Evolutionary conservation across 2,888 invertebrate species (phyloP).

Genomic region (Nebria salina): DNA sequence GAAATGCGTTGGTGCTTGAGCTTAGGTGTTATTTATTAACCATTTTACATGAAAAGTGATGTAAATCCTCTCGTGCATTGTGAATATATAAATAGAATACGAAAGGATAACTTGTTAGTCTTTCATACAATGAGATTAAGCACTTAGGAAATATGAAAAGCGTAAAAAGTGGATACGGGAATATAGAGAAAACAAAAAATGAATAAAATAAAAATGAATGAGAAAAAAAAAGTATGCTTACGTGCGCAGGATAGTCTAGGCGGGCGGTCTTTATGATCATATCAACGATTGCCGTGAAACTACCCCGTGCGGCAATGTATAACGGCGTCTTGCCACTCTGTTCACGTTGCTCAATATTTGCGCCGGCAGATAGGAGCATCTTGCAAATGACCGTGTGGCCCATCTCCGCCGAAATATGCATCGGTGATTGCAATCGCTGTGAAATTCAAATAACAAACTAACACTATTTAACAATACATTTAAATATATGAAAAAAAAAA

Average conservation of each 20-base stretch:
- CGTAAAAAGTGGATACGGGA: background rate
- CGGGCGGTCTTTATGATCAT: constrained; percentile 81
- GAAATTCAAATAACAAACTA: background rate
- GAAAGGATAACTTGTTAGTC: too few relatives aligned
- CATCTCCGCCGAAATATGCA: constrained; percentile 81
- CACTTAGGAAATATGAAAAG: background rate
- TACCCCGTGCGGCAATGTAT: constrained; percentile 81
- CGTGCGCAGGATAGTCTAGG: constrained; percentile 72
- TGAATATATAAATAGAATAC: too few relatives aligned
- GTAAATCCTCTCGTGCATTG: too few relatives aligned
- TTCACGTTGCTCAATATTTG: constrained; percentile 72
- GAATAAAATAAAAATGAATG: background rate
- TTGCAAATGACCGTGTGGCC: constrained; percentile 74
- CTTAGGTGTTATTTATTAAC: too few relatives aligned
- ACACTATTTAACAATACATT: too few relatives aligned
- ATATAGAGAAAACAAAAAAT: background rate
- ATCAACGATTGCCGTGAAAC: constrained; percentile 84
- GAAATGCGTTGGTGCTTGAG: too few relatives aligned
- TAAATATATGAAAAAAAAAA: too few relatives aligned
- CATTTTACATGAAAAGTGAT: too few relatives aligned
- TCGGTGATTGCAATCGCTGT: constrained; percentile 78
- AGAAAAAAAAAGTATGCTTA: constrained; percentile 57
- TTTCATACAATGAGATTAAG: too few relatives aligned
- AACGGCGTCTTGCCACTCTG: constrained; percentile 76
- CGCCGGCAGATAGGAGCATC: constrained; percentile 70